Percentiles rank a stretch among this genome's conserved stretches.
Conservation (phyloP, 2,888 invertebrate genomes). For the Rhamnusium bicolor region DNA sequence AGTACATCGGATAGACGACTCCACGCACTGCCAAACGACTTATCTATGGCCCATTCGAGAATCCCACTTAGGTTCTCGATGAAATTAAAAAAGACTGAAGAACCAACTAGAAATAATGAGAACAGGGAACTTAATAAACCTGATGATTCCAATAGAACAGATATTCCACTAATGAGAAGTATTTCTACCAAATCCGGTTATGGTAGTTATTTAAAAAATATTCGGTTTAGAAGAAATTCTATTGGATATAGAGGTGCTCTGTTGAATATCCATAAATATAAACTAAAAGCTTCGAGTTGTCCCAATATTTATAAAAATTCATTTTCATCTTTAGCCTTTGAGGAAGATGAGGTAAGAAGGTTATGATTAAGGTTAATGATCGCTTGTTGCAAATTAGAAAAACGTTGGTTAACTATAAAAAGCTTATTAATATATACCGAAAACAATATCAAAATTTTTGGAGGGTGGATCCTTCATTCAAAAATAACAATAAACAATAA, state of each 20-base stretch:
- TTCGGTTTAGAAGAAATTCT: conserved; percentile 83
- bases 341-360: conserved; percentile 75
- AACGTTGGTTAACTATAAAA: too few relatives aligned
- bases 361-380: too few relatives aligned
- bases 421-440: too few relatives aligned
- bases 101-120: neutral
- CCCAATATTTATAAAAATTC: conserved; percentile 92
- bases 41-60: conserved; percentile 63
- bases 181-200: conserved; percentile 55
- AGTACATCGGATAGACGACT: conserved; percentile 79
- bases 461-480: too few relatives aligned
- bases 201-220: conserved; percentile 82
- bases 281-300: conserved; percentile 89
- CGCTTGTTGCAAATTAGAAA: too few relatives aligned
- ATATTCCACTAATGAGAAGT: conserved; percentile 34
- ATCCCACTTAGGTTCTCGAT: conserved; percentile 78
- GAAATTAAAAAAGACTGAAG: conserved; percentile 72
- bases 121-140: conserved; percentile 73
- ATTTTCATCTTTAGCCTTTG: conserved; percentile 86
- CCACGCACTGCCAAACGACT: conserved; percentile 65
- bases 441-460: too few relatives aligned
- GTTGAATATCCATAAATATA: conserved; percentile 80
- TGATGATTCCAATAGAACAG: conserved; percentile 63
- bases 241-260: conserved; percentile 90
- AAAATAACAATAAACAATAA: too few relatives aligned